Base-by-base conservation (phyloP, 1,140 invertebrate species). In the Aethina tumida region DNA sequence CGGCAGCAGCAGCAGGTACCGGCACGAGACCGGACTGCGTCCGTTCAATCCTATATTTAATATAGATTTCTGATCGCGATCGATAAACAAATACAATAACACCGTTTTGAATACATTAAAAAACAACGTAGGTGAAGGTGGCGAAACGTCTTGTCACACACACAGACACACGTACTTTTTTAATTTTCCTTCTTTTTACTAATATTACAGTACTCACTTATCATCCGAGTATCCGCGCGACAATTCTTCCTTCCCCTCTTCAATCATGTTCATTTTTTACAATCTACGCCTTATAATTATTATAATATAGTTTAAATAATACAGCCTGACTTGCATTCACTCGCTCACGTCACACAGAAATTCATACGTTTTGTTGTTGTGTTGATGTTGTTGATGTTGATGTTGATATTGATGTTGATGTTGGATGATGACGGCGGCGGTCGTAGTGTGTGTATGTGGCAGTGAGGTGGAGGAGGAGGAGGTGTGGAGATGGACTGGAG, bases 311-410 rank as follows among this genome's bases (percentile, higher is more conserved):
- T 45, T 49, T 49, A 55, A 55, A 55, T 56, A 55, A 45, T 53
- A 59, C 57, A 59, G 55, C 55, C 57, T 51, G 50, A 59, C 53
- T 59, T 57, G 56, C 56, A 57, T 41, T 49, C 50, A 49, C 41
- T 44, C 53, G 30, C 47, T 30, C 50, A 41, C 33, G 15, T 24
- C 43, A 44, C 41, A 19, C 35, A 39, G 22, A 19, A 27, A 34
- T 35, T 32, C 44, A 31, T 16, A 47, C 40, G 26, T 33, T 39
- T 25, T n/a, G n/a, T n/a, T n/a, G n/a, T n/a, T n/a, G n/a, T 25
- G 25, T 19, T 24, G 13, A 13, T 19, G 5, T 32, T 20, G 33
- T 19, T 28, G 10, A 24, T 21, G 24, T 12, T 21, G 12, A 10
- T 10, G 13, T 34, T 12, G 18, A 14, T 43, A 37, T 38, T 39